Evolutionary conservation across 2,888 invertebrate genomes (phyloP).

Genomic region (Acanthopleura granulata): DNA sequence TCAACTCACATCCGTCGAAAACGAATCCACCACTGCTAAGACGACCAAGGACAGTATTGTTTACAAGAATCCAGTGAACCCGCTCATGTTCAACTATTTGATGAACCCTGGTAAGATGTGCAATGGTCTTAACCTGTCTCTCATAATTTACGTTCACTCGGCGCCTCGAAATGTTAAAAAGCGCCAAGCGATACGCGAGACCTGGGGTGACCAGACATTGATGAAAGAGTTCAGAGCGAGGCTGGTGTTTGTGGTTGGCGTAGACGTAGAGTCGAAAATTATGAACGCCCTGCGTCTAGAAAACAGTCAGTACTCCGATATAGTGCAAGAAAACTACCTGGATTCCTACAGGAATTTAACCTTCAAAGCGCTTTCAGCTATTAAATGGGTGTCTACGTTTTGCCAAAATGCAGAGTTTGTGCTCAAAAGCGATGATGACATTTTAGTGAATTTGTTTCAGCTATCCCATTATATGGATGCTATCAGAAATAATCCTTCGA

Average conservation of each 20-base stretch:
- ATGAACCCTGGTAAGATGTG: constrained; percentile 51
- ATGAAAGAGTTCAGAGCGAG: constrained; percentile 46
- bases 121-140: constrained; percentile 39
- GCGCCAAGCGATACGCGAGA: constrained; percentile 60
- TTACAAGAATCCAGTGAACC: constrained; percentile 37
- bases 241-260: constrained; percentile 65
- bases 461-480: constrained; percentile 43
- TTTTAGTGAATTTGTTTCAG: constrained; percentile 71
- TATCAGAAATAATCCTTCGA: constrained; percentile 27
- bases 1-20: background rate
- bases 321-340: constrained; percentile 67
- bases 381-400: constrained; percentile 68
- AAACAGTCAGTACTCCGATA: constrained; percentile 59
- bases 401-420: constrained; percentile 66
- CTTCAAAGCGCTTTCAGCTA: constrained; percentile 70
- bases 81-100: constrained; percentile 50
- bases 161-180: constrained; percentile 63
- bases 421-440: constrained; percentile 71
- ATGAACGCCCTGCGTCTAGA: constrained; percentile 59
- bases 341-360: constrained; percentile 71
- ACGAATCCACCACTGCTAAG: too few species aligned
- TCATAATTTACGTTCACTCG: constrained; percentile 66
- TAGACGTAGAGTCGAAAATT: constrained; percentile 37
- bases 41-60: background rate
- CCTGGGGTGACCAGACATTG: constrained; percentile 61